phyloP scores from a whole-genome alignment of 2,113 vertebrate genomes.

The Perognathus longimembris region DNA sequence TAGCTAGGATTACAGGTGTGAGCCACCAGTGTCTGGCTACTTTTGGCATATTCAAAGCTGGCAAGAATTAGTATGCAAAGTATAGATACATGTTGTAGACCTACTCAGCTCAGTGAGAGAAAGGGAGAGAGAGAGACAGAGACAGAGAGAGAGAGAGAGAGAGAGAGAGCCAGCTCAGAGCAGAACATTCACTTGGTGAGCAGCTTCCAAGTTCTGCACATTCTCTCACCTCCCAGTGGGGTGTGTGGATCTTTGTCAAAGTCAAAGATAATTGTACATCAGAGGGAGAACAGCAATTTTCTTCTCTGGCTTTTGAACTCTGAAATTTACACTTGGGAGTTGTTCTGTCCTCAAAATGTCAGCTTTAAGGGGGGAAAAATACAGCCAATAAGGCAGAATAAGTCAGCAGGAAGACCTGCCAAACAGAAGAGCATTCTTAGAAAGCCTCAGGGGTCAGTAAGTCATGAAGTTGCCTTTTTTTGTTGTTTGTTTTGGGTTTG shows the following conservation, averaged over 20 bases:
- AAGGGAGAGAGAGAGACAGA: too few species aligned
- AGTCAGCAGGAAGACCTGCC: slow-evolving; percentile 50
- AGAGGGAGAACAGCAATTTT: slow-evolving; percentile 66
- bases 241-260: slow-evolving; percentile 55
- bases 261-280: slow-evolving; percentile 67
- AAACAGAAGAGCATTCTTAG: slow-evolving; percentile 63
- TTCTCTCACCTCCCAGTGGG: background rate
- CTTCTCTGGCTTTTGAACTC: slow-evolving; percentile 65
- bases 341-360: slow-evolving; percentile 72
- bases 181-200: background rate
- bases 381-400: slow-evolving; percentile 49
- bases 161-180: background rate
- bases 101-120: background rate
- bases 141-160: too few species aligned
- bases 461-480: slow-evolving; percentile 7
- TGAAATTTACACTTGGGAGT: slow-evolving; percentile 56
- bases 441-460: slow-evolving; percentile 64
- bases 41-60: background rate
- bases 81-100: background rate
- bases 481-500: too few species aligned
- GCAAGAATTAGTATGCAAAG: background rate
- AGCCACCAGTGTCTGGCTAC: background rate
- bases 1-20: too few species aligned
- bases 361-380: background rate
- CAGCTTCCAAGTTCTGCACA: slow-evolving; percentile 31